Conservation (phyloP, 2,113 vertebrate species). For the Nestor notabilis region DNA sequence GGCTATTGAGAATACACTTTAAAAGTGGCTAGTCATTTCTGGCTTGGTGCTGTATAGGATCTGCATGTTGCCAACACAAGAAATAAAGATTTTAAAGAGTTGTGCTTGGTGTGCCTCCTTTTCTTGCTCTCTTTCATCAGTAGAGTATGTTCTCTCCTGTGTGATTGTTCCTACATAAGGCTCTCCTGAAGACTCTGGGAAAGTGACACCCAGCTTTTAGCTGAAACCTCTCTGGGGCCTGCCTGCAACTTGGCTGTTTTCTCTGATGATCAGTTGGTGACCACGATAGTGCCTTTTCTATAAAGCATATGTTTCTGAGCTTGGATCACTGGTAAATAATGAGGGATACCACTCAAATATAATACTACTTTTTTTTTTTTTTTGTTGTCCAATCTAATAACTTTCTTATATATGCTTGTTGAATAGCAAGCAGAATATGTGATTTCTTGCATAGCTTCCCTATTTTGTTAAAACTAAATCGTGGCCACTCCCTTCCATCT, state of each 20-base stretch:
- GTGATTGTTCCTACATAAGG: not conserved
- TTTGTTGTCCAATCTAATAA: not conserved
- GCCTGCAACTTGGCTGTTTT: not conserved
- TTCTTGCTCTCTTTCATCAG: not conserved
- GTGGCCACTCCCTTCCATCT: not conserved
- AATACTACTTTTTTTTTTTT: not conserved
- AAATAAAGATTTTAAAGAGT: not conserved
- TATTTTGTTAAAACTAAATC: not conserved
- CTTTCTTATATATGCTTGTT: not conserved
- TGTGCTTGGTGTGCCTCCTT: not conserved
- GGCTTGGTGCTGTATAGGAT: not conserved
- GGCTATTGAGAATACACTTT: not conserved
- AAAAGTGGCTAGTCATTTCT: not conserved
- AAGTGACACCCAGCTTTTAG: not conserved
- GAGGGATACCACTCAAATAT: not conserved
- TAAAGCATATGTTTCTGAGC: not conserved
- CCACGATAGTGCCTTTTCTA: not conserved
- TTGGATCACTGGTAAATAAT: not conserved
- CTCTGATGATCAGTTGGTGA: not conserved
- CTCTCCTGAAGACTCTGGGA: not conserved
- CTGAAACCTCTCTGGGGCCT: fast-evolving
- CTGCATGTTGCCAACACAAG: not conserved
- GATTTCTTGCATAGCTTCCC: not conserved
- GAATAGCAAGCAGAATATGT: not conserved
- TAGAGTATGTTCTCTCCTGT: not conserved